These are phyloP conservation scores for Dicerorhinus sumatrensis DNA, from an alignment of 2,113 vertebrate genomes.

Conservation along the genomic window DNA sequence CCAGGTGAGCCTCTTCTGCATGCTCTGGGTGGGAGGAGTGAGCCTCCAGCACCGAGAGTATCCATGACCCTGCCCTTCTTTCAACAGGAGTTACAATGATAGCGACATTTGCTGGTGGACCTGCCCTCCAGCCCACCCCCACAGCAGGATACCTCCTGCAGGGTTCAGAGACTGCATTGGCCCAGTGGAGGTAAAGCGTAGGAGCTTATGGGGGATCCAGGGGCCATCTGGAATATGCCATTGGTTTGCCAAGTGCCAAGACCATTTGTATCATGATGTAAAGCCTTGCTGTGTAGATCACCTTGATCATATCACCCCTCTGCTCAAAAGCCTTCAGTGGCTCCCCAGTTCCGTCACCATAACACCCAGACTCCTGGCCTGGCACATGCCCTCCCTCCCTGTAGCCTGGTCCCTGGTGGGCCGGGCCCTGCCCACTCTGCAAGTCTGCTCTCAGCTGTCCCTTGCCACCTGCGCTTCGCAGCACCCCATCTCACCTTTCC, in stretches of 20 bases:
- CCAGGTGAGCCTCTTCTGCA: background rate
- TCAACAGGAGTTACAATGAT: background rate
- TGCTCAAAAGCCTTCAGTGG: background rate
- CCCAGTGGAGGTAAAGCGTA: background rate
- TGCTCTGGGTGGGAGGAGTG: background rate
- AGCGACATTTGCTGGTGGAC: background rate
- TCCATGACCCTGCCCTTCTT: background rate
- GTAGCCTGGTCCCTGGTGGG: background rate
- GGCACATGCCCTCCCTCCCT: background rate
- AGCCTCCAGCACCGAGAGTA: background rate
- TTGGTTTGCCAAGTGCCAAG: background rate
- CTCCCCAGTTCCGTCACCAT: background rate
- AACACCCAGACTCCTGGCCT: background rate
- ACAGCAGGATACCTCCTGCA: background rate
- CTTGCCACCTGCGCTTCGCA: background rate
- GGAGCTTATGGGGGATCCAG: background rate
- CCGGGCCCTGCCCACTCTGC: background rate
- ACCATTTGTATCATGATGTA: background rate
- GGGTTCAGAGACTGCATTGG: background rate
- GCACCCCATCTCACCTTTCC: background rate
- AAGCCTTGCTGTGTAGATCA: background rate
- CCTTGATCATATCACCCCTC: accelerated
- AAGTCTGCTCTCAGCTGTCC: background rate
- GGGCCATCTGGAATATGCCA: no score
- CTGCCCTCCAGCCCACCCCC: background rate